Evolutionary conservation across 2,113 vertebrate species (phyloP).

Genomic region (Pardalotus punctatus): DNA sequence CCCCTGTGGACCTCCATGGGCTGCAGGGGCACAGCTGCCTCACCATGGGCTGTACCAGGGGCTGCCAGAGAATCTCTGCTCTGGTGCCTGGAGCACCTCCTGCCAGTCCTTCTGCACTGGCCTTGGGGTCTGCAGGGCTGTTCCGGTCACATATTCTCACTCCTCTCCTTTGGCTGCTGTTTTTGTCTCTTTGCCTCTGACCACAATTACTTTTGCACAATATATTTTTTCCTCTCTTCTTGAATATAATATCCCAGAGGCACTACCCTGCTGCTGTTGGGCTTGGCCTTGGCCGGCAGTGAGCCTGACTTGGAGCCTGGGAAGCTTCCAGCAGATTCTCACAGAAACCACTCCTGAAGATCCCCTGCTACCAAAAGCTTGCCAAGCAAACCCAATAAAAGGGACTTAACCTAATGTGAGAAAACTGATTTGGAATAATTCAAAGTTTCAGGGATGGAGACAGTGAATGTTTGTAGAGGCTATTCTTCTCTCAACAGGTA

Average conservation of each 20-base stretch:
- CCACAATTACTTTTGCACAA: background rate
- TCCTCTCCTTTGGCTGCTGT: background rate
- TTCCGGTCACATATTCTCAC: background rate
- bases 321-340: background rate
- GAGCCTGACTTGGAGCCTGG: background rate
- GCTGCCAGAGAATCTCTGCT: background rate
- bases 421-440: background rate
- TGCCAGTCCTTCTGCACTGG: background rate
- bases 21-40: background rate
- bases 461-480: background rate
- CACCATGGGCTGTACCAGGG: background rate
- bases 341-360: background rate
- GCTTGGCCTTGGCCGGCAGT: background rate
- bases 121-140: background rate
- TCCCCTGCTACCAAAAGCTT: background rate
- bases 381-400: background rate
- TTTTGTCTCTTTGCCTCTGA: background rate
- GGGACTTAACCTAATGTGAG: background rate
- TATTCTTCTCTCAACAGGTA: background rate
- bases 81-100: fast-evolving
- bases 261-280: background rate
- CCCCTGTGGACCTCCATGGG: fast-evolving
- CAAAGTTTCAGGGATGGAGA: background rate
- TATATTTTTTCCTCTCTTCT: background rate
- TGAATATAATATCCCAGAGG: background rate